Evolutionary conservation across 2,888 invertebrate species (phyloP).

Genomic region (Caenorhabditis virilis): DNA sequence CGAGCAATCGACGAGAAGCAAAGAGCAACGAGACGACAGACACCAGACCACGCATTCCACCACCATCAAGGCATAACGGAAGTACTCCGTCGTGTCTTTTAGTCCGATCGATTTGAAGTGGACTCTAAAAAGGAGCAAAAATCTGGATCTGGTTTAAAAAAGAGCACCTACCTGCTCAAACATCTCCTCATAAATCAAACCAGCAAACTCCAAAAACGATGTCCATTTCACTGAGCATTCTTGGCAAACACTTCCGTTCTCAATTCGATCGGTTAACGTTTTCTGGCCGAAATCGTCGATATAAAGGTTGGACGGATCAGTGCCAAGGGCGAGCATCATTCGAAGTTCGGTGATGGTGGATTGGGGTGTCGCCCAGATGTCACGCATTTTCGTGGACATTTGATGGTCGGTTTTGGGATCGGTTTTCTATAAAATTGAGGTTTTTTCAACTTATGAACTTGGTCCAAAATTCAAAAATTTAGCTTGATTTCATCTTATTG

Average conservation of each 20-base stretch:
- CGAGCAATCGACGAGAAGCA: conserved; percentile 57
- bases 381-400: conserved; percentile 55
- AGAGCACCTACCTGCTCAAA: too few species aligned
- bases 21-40: conserved; percentile 61
- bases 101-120: conserved; percentile 36
- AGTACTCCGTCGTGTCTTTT: conserved; percentile 46
- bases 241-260: conserved; percentile 56
- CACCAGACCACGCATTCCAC: conserved; percentile 59
- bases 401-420: conserved; percentile 21
- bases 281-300: conserved; percentile 55
- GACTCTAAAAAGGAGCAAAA: too few species aligned
- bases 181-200: conserved; percentile 60
- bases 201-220: conserved; percentile 54
- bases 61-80: conserved; percentile 61
- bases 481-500: too few species aligned
- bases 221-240: conserved; percentile 52
- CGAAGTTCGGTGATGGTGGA: conserved; percentile 59
- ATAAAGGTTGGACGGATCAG: conserved; percentile 55
- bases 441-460: too few species aligned
- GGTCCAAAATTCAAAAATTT: too few species aligned
- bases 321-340: conserved; percentile 56
- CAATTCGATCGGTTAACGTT: conserved; percentile 52
- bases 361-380: conserved; percentile 58
- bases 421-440: neutral
- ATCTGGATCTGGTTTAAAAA: too few species aligned